phyloP scores from a whole-genome alignment of 2,888 invertebrate genomes.

The Anorthoa munda region DNA sequence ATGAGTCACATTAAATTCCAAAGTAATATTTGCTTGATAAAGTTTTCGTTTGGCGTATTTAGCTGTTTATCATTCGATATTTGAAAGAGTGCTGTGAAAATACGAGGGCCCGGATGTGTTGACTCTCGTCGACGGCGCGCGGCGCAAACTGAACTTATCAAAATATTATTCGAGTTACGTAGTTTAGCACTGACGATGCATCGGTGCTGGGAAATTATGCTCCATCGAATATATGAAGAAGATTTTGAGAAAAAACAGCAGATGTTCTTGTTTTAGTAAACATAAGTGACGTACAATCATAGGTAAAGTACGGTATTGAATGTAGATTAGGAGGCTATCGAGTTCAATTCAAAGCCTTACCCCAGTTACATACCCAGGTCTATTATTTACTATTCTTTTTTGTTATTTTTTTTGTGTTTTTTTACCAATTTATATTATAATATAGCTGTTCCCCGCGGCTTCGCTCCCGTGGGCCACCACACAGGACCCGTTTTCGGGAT shows the following conservation, averaged over 20 bases:
- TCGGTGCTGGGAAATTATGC: conserved; percentile 7
- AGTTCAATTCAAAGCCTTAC: too few species aligned
- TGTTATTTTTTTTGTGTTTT: too few species aligned
- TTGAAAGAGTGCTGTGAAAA: conserved; percentile 46
- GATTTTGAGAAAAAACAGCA: neutral
- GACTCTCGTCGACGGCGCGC: conserved; percentile 13
- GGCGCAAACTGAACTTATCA: conserved; percentile 34
- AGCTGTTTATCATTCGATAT: conserved; percentile 43
- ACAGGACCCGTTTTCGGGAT: too few species aligned
- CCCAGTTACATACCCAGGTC: too few species aligned
- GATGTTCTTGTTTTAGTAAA: neutral
- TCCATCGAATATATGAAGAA: neutral
- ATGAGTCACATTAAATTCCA: neutral
- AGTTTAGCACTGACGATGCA: conserved; percentile 22
- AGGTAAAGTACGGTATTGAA: neutral
- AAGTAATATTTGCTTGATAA: conserved; percentile 11
- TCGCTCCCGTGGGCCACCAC: too few species aligned
- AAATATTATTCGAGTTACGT: conserved; percentile 44
- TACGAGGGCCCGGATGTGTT: conserved; percentile 28
- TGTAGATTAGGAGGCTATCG: too few species aligned
- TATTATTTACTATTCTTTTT: too few species aligned
- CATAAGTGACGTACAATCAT: neutral
- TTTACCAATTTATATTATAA: too few species aligned
- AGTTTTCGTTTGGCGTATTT: conserved; percentile 3
- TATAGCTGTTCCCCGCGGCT: too few species aligned